Evolutionary conservation across 2,888 invertebrate genomes (phyloP).

Genomic region (Steinernema scapterisci): DNA sequence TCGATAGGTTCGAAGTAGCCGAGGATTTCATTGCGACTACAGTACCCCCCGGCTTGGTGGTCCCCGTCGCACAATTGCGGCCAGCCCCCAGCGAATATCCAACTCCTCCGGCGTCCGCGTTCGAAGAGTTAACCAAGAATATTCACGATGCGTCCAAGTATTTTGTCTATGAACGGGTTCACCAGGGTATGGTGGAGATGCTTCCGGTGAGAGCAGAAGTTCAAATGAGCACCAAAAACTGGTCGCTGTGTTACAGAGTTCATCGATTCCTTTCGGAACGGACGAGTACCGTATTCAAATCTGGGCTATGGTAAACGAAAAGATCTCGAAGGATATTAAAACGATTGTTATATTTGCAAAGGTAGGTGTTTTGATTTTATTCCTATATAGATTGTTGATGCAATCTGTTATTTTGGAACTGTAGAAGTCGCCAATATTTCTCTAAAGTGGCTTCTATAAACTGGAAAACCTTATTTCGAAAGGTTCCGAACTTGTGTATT

Average conservation of each 20-base stretch:
- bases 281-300: background rate
- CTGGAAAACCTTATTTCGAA: too few species aligned
- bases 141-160: background rate
- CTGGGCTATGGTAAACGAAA: background rate
- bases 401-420: too few species aligned
- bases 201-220: background rate
- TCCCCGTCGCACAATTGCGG: background rate
- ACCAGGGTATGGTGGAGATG: background rate
- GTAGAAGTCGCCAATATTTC: too few species aligned
- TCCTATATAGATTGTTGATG: too few species aligned
- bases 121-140: background rate
- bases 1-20: background rate
- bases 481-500: background rate
- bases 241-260: background rate
- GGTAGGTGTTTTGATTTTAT: background rate
- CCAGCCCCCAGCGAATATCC: background rate
- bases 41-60: conserved; percentile 7
- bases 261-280: background rate
- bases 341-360: conserved; percentile 8
- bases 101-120: background rate
- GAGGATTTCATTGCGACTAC: background rate
- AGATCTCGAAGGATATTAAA: conserved; percentile 1
- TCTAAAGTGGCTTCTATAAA: too few species aligned
- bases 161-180: background rate
- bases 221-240: background rate